These are phyloP conservation scores for Trachelus stipa DNA, from an alignment of 2,888 invertebrate species.

Conservation along the genomic window DNA sequence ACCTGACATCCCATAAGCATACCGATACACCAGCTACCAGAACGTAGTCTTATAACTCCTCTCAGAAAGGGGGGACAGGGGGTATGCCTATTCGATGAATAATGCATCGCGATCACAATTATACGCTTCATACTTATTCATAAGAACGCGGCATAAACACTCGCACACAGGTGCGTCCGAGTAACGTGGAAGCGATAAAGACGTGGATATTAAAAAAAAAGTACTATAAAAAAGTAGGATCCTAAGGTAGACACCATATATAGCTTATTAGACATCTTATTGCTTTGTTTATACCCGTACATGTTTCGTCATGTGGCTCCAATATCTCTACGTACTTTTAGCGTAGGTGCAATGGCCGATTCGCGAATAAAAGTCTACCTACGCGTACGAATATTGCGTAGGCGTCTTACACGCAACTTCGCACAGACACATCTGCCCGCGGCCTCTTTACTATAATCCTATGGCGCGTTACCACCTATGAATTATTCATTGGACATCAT, in stretches of 20 bases:
- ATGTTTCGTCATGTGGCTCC: background rate
- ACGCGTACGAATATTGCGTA: background rate
- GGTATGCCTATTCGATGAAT: constrained; percentile 43
- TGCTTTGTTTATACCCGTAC: background rate
- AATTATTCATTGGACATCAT: background rate
- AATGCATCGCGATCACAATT: constrained; percentile 54
- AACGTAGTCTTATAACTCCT: background rate
- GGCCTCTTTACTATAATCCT: background rate
- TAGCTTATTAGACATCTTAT: background rate
- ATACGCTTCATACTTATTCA: constrained; percentile 46
- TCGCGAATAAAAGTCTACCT: background rate
- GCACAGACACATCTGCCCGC: background rate
- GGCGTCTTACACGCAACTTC: background rate
- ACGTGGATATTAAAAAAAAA: background rate
- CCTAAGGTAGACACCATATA: background rate
- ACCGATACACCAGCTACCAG: background rate
- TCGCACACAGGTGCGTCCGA: constrained; percentile 16
- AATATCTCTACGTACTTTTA: background rate
- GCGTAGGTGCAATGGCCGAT: background rate
- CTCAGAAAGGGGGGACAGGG: background rate
- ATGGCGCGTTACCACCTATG: no score
- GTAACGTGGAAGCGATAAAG: background rate
- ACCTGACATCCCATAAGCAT: background rate
- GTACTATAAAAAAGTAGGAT: background rate
- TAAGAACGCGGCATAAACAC: constrained; percentile 38